phyloP scores from a whole-genome alignment of 2,888 invertebrate genomes.

The Apamea anceps region DNA sequence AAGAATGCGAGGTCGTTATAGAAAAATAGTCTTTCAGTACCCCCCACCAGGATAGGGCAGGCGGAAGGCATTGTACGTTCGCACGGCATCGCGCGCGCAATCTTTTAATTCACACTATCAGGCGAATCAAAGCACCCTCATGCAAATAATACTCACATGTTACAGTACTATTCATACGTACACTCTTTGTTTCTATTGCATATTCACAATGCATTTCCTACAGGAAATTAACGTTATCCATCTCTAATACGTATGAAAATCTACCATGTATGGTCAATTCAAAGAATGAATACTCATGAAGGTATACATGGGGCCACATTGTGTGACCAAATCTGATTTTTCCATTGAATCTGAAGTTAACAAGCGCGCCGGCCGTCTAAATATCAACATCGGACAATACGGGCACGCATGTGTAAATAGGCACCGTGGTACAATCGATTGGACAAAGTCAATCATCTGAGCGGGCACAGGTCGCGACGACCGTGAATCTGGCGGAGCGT shows the following conservation, averaged over 20 bases:
- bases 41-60: constrained; percentile 63
- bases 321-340: constrained; percentile 73
- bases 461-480: constrained; percentile 85
- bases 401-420: constrained; percentile 81
- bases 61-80: constrained; percentile 73
- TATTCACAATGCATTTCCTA: constrained; percentile 40
- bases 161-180: constrained; percentile 53
- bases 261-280: constrained; percentile 46
- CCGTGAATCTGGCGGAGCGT: constrained; percentile 85
- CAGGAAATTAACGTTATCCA: constrained; percentile 56
- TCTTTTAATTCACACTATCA: constrained; percentile 81
- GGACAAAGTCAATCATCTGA: constrained; percentile 88
- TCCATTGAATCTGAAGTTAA: constrained; percentile 71
- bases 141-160: constrained; percentile 63
- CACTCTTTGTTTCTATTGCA: constrained; percentile 54
- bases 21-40: constrained; percentile 49
- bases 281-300: constrained; percentile 38
- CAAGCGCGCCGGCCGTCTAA: constrained; percentile 79
- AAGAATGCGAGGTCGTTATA: constrained; percentile 47
- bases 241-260: constrained; percentile 47
- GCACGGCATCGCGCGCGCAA: constrained; percentile 73
- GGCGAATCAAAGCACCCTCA: constrained; percentile 74
- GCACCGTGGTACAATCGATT: constrained; percentile 85
- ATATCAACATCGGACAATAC: constrained; percentile 76
- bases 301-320: constrained; percentile 37